These are phyloP conservation scores for Nomada flava DNA, from an alignment of 2,888 invertebrate genomes.

Conservation along the genomic window DNA sequence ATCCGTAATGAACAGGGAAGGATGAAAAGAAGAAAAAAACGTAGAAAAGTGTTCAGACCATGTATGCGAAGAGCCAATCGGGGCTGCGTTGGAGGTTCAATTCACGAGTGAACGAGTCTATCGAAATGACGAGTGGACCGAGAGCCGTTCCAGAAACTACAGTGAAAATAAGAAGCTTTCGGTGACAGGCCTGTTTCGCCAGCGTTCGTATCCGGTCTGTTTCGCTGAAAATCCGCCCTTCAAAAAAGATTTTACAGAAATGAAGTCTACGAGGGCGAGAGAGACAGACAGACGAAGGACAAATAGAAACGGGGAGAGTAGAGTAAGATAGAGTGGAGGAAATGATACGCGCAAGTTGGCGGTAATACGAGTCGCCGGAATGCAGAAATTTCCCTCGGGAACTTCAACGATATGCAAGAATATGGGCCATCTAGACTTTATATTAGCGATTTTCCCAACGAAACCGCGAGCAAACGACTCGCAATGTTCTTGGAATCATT, in stretches of 20 bases:
- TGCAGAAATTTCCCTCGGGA: slow-evolving; percentile 61
- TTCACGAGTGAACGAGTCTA: neutral
- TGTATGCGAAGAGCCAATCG: neutral
- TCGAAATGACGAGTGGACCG: slow-evolving; percentile 20
- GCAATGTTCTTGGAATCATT: neutral
- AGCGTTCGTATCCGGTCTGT: slow-evolving; percentile 22
- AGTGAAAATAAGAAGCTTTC: slow-evolving; percentile 34
- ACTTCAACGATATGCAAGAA: slow-evolving; percentile 47
- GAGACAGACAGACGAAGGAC: slow-evolving; percentile 9
- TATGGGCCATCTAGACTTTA: slow-evolving; percentile 56
- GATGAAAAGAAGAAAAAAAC: no score
- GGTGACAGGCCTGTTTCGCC: slow-evolving; percentile 10
- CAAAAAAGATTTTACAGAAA: slow-evolving; percentile 50
- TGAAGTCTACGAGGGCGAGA: slow-evolving; percentile 30
- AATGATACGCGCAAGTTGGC: slow-evolving; percentile 41
- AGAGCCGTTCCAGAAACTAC: slow-evolving; percentile 15
- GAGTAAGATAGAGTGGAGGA: slow-evolving; percentile 22
- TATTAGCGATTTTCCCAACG: slow-evolving; percentile 30
- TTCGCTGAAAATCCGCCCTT: slow-evolving; percentile 39
- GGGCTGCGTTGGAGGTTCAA: slow-evolving; percentile 1
- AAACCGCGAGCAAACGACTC: slow-evolving; percentile 8
- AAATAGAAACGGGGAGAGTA: neutral
- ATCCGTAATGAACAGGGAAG: neutral
- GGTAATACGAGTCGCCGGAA: slow-evolving; percentile 53
- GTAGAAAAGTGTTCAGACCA: neutral